phyloP scores from a whole-genome alignment of 2,888 invertebrate species.

The Synanthedon formicaeformis region DNA sequence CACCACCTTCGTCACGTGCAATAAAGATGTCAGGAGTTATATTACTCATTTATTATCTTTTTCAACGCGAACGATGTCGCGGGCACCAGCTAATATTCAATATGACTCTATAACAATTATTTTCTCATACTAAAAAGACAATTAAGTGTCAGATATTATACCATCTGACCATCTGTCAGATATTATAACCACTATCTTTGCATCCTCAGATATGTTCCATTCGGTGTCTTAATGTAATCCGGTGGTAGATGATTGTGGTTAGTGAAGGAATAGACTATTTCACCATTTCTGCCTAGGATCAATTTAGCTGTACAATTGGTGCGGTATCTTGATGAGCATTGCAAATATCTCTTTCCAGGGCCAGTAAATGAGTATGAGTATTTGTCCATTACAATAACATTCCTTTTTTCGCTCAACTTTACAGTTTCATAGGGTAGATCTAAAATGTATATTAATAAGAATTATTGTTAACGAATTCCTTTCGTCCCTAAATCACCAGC shows the following conservation, averaged over 20 bases:
- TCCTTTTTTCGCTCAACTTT: background rate
- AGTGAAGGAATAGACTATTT: slow-evolving; percentile 4
- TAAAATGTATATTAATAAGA: background rate
- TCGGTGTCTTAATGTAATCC: slow-evolving; percentile 3
- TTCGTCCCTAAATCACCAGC: no score
- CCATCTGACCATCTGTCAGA: no score
- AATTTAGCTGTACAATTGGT: slow-evolving; percentile 5
- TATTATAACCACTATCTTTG: background rate
- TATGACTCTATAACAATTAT: no score
- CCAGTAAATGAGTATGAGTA: background rate
- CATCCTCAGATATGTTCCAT: slow-evolving; percentile 2
- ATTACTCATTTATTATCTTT: no score
- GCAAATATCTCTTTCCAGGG: background rate
- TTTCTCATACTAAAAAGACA: no score
- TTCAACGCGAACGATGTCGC: no score
- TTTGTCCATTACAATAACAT: background rate
- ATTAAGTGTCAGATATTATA: no score
- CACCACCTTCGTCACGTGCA: no score
- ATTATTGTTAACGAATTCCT: no score
- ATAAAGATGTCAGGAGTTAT: no score
- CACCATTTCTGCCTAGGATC: slow-evolving; percentile 5
- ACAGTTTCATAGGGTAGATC: background rate
- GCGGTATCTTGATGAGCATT: slow-evolving; percentile 5
- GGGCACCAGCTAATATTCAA: no score
- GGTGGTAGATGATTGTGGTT: slow-evolving; percentile 11